These are phyloP conservation scores for Orius insidiosus DNA, from an alignment of 1,140 invertebrate genomes.

Conservation along the genomic window DNA sequence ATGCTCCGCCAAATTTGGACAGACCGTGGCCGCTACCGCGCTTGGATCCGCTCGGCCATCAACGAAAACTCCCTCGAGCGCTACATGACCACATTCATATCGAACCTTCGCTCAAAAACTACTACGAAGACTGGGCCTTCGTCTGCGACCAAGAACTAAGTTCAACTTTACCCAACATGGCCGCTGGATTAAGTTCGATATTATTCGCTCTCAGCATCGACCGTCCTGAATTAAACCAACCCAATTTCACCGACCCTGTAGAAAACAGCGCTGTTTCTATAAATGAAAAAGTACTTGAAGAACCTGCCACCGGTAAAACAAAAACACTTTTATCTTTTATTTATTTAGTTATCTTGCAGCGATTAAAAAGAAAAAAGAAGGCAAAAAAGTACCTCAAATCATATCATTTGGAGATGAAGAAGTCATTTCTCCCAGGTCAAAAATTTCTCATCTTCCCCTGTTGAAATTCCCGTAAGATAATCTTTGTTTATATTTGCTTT, in stretches of 20 bases:
- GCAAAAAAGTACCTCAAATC: slow-evolving; percentile 38
- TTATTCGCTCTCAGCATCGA: slow-evolving; percentile 83
- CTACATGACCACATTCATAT: slow-evolving; percentile 51
- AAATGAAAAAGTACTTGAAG: not conserved
- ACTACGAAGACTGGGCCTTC: slow-evolving; percentile 74
- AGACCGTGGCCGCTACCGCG: slow-evolving; percentile 62
- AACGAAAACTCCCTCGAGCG: slow-evolving; percentile 81
- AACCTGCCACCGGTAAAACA: not conserved
- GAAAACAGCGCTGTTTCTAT: slow-evolving; percentile 29
- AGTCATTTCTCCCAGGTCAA: slow-evolving; percentile 13
- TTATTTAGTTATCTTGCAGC: not conserved
- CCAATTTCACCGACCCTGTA: slow-evolving; percentile 28
- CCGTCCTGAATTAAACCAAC: slow-evolving; percentile 57
- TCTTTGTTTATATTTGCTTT: not conserved
- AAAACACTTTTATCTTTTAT: not conserved
- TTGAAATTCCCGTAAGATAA: not conserved
- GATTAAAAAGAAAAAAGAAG: slow-evolving; percentile 29
- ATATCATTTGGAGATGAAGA: slow-evolving; percentile 45
- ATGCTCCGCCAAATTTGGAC: slow-evolving; percentile 63
- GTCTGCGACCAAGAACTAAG: slow-evolving; percentile 55
- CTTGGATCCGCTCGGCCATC: slow-evolving; percentile 68
- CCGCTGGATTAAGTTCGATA: slow-evolving; percentile 61
- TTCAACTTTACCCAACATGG: slow-evolving; percentile 58
- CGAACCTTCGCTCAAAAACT: slow-evolving; percentile 26
- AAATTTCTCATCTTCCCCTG: slow-evolving; percentile 21